Percentiles rank a stretch among this genome's conserved stretches.
phyloP scores from a whole-genome alignment of 1,140 invertebrate genomes.

The Samia ricini region DNA sequence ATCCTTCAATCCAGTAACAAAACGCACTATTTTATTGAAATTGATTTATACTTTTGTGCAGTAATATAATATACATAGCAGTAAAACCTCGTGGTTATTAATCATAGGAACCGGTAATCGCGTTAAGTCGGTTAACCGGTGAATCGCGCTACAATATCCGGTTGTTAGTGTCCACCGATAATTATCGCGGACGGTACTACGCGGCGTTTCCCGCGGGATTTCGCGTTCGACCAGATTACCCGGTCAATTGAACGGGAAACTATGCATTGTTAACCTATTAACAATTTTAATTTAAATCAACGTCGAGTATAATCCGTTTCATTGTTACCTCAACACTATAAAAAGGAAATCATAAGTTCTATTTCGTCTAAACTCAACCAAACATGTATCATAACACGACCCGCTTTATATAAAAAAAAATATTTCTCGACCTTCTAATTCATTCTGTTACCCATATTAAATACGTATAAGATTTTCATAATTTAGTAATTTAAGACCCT shows the following conservation, averaged over 20 bases:
- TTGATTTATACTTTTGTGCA: not conserved
- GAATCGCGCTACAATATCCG: conserved; percentile 35
- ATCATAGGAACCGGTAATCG: conserved; percentile 13
- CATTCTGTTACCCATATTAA: too few relatives aligned
- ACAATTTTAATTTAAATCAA: not conserved
- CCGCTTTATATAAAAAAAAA: too few relatives aligned
- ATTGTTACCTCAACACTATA: not conserved
- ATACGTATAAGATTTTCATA: too few relatives aligned
- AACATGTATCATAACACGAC: too few relatives aligned
- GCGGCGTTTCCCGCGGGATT: conserved; percentile 5
- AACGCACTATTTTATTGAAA: not conserved
- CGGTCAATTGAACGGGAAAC: conserved; percentile 25
- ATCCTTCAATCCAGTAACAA: too few relatives aligned
- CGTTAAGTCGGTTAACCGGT: conserved; percentile 34
- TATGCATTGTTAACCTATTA: conserved; percentile 15
- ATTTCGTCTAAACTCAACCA: not conserved
- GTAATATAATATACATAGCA: not conserved
- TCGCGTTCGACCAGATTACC: not conserved
- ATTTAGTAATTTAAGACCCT: too few relatives aligned
- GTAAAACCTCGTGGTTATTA: not conserved
- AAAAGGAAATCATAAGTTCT: not conserved
- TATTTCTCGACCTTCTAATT: too few relatives aligned
- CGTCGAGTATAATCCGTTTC: not conserved
- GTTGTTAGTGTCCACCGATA: conserved; percentile 22
- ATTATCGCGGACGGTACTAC: conserved; percentile 18